Evolutionary conservation across 1,140 invertebrate genomes (phyloP).

Genomic region (Aphaenogaster rudis): DNA sequence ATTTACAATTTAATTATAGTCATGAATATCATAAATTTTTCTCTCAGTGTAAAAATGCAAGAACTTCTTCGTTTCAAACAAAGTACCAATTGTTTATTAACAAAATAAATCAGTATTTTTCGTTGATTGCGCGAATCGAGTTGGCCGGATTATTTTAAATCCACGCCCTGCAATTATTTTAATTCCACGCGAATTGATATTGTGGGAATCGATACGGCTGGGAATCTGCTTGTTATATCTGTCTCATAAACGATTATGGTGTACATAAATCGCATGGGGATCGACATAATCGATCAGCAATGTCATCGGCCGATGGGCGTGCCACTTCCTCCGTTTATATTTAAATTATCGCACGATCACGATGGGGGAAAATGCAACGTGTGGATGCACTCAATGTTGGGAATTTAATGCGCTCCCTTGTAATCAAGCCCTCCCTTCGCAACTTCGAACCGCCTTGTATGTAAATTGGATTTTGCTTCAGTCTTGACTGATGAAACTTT

Average conservation of each 20-base stretch:
- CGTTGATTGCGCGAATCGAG: neutral
- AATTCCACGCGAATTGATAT: neutral
- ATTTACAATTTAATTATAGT: no score
- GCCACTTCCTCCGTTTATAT: constrained; percentile 73
- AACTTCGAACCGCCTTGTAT: constrained; percentile 2
- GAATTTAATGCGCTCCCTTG: constrained; percentile 16
- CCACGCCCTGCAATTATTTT: neutral
- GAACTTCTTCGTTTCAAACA: neutral
- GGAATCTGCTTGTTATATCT: constrained; percentile 10
- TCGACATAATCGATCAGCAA: constrained; percentile 28
- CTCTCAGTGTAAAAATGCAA: neutral
- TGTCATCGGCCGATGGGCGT: constrained; percentile 33
- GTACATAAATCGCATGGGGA: neutral
- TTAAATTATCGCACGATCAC: constrained; percentile 63
- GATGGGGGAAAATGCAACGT: constrained; percentile 2
- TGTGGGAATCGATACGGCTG: neutral
- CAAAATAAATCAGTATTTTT: neutral
- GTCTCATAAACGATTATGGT: constrained; percentile 16
- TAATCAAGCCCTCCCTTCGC: constrained; percentile 2
- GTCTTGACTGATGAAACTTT: neutral
- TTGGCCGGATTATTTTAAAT: neutral
- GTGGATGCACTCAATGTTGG: constrained; percentile 31
- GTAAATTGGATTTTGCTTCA: constrained; percentile 24
- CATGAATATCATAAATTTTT: no score
- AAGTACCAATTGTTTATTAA: constrained; percentile 17